Base-by-base conservation (phyloP, 2,888 invertebrate genomes). In the Scaptodrosophila latifasciaeformis region DNA sequence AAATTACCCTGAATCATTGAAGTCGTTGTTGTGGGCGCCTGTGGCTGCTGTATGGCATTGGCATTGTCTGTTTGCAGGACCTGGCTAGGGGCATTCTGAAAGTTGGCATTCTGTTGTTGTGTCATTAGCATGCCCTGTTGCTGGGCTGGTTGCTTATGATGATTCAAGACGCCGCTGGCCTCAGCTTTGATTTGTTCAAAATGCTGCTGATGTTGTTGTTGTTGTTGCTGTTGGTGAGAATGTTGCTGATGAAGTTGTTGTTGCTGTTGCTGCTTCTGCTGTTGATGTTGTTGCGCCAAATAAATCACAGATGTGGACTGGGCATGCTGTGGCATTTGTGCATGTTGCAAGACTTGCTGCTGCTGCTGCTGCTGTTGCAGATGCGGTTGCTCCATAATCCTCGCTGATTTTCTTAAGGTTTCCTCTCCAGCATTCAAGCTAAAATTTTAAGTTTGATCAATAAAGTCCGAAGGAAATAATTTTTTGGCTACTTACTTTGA, bases 71-170 rank as follows among this genome's bases (percentile, higher is more conserved):
- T 5, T 27, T 63, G 46, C 27, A 30, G 15, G 19, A 46, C 17
- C 15, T 49, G 37, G 9, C 46, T 10, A 18, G 31, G 7, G 24
- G 24, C 24, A 24, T 7, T 24, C 7, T 24, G 24, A 24, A 5
- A 3, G 4, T 5, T 43, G 27, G 31, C 12, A 21, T 17, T 21
- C 19, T 34, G 27, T 30, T 87, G 82, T 88, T 88, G 88, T 89
- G 87, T 68, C 87, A 87, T 82, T 88, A 27, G 48, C 24, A 21
- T 7, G 34, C 2, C 39, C 30, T 54, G 56, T 30, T 59, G 63
- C 24, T 59, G 60, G 30, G 46, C 44, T 30, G 52, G 49, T 6
- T 52, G 57, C 7, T 61, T 3, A 55, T n/a, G 34, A 13, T 43
- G 15, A 42, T 2, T 19, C 24, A 7, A 30, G 45, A 49, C 55